Evolutionary conservation across 2,113 vertebrate species (phyloP).

Genomic region (Eulacestoma nigropectus): DNA sequence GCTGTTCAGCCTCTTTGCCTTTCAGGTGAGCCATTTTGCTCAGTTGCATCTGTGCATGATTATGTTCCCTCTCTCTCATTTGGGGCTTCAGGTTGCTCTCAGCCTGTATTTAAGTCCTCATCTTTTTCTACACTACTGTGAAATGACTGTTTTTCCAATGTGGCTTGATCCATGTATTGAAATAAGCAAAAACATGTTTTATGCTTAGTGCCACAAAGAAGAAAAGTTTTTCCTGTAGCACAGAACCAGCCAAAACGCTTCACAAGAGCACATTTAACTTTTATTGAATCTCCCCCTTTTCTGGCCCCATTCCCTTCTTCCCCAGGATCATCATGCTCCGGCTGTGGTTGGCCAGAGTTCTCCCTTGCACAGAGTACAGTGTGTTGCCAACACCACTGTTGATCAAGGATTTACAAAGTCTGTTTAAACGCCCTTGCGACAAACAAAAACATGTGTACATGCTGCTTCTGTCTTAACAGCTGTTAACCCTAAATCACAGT

Average conservation of each 20-base stretch:
- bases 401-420: background rate
- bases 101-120: background rate
- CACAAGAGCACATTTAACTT: background rate
- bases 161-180: background rate
- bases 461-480: background rate
- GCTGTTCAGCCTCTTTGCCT: background rate
- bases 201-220: background rate
- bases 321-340: background rate
- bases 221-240: background rate
- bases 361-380: background rate
- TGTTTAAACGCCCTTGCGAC: background rate
- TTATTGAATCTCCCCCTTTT: background rate
- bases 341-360: background rate
- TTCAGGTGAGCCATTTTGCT: background rate
- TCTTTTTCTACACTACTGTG: background rate
- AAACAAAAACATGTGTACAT: background rate
- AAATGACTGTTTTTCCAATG: background rate
- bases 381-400: background rate
- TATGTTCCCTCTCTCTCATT: background rate
- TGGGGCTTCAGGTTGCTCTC: background rate
- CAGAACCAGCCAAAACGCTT: background rate
- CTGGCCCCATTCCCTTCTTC: background rate
- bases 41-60: background rate
- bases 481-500: background rate
- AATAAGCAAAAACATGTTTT: background rate